These are phyloP conservation scores for Ylistrum balloti DNA, from an alignment of 1,140 invertebrate genomes.

Conservation along the genomic window DNA sequence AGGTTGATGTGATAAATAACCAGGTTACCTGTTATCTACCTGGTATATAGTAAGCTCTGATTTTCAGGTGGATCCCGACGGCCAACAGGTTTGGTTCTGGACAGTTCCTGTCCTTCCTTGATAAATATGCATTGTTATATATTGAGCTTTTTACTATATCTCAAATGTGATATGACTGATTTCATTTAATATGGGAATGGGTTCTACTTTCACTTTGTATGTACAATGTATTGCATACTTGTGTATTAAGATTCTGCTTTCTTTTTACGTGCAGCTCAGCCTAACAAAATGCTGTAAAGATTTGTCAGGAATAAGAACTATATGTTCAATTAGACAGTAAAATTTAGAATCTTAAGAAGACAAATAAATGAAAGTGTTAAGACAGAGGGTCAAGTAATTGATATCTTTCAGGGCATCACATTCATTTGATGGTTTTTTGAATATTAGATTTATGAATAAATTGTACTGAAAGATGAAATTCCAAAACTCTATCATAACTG, in stretches of 20 bases:
- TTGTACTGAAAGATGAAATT: no score
- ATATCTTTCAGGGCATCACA: no score
- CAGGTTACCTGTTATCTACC: neutral
- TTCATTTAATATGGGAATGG: neutral
- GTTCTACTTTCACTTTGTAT: conserved; percentile 27
- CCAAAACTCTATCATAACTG: no score
- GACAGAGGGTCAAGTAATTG: no score
- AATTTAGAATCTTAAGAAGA: no score
- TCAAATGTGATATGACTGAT: neutral
- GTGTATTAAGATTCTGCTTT: conserved; percentile 3
- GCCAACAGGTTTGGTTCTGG: conserved; percentile 54
- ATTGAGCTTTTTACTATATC: neutral
- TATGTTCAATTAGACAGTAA: no score
- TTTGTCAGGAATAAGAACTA: neutral
- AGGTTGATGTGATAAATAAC: neutral
- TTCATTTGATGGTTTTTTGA: no score
- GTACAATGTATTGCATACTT: neutral
- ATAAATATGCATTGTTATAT: neutral
- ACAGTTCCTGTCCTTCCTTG: neutral
- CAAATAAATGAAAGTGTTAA: no score
- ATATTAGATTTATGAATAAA: no score
- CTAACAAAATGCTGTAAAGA: neutral
- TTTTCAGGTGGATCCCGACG: conserved; percentile 56
- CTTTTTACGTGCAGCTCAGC: neutral
- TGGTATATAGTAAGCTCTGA: neutral